These are phyloP conservation scores for Trachymyrmex septentrionalis DNA, from an alignment of 1,140 invertebrate genomes.

Conservation along the genomic window DNA sequence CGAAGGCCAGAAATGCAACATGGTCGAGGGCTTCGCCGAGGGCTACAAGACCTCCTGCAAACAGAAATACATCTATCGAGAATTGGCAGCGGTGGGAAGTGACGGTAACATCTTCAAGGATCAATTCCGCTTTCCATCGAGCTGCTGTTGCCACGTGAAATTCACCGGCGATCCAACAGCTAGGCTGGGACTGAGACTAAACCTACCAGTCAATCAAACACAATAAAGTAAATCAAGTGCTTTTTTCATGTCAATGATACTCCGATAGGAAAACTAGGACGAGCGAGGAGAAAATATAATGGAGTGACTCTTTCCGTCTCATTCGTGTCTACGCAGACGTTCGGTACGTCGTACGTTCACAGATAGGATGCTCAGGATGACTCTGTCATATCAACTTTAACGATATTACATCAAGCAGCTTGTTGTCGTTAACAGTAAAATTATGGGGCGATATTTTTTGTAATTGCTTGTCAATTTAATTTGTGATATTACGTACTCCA, in stretches of 20 bases:
- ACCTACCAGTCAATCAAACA: neutral
- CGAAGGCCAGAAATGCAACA: conserved; percentile 85
- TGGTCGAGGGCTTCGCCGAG: conserved; percentile 82
- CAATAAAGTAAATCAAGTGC: neutral
- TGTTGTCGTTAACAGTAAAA: neutral
- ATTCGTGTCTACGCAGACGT: neutral
- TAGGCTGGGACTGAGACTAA: neutral
- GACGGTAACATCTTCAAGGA: conserved; percentile 85
- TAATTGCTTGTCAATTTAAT: no score
- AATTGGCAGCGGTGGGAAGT: conserved; percentile 86
- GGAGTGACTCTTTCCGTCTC: neutral
- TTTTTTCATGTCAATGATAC: neutral
- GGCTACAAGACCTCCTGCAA: conserved; percentile 88
- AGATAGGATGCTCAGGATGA: neutral
- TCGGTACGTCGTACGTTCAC: neutral
- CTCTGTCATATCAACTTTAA: neutral
- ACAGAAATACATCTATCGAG: conserved; percentile 89
- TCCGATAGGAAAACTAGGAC: neutral
- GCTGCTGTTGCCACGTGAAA: conserved; percentile 88
- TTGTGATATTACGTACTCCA: no score
- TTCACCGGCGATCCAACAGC: conserved; percentile 76
- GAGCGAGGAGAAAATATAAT: neutral
- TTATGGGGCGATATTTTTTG: neutral
- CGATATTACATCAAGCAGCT: neutral
- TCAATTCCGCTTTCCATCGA: conserved; percentile 88